phyloP scores from a whole-genome alignment of 2,888 invertebrate genomes.

The Lithosia quadra region DNA sequence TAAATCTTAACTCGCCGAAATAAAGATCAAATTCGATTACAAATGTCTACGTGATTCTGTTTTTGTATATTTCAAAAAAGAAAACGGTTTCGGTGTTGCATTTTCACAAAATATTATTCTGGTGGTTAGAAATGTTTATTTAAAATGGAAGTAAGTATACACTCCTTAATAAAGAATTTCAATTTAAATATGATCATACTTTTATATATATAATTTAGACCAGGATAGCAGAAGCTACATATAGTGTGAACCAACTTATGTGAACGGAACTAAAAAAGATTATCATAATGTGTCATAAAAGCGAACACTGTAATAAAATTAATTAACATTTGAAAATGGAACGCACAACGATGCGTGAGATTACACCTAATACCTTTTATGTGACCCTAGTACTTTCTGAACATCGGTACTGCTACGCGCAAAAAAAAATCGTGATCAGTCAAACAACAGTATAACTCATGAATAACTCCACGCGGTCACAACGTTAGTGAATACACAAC shows the following conservation, averaged over 20 bases:
- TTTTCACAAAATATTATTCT: background rate
- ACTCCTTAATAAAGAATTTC: too few species aligned
- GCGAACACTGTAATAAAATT: background rate
- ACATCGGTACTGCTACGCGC: background rate
- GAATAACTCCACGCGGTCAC: background rate
- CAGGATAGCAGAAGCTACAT: background rate
- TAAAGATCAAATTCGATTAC: background rate
- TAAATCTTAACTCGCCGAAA: background rate
- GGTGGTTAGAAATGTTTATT: too few species aligned
- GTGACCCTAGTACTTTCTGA: background rate
- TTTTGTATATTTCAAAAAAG: background rate
- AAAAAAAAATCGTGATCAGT: conserved; percentile 18
- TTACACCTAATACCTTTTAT: background rate
- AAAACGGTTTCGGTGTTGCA: background rate
- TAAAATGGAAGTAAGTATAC: too few species aligned
- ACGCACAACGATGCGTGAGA: background rate
- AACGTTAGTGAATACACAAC: conserved; percentile 26
- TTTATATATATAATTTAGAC: background rate
- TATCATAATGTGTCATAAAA: background rate
- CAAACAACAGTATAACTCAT: conserved; percentile 1
- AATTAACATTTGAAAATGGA: background rate
- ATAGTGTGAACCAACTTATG: background rate
- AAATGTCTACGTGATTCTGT: background rate
- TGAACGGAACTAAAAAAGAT: background rate
- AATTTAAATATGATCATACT: background rate